Percentiles rank a stretch among this genome's conserved stretches.
Evolutionary conservation across 2,797 vertebrate species (phyloP).

Genomic region (Sebastes hubbsi): DNA sequence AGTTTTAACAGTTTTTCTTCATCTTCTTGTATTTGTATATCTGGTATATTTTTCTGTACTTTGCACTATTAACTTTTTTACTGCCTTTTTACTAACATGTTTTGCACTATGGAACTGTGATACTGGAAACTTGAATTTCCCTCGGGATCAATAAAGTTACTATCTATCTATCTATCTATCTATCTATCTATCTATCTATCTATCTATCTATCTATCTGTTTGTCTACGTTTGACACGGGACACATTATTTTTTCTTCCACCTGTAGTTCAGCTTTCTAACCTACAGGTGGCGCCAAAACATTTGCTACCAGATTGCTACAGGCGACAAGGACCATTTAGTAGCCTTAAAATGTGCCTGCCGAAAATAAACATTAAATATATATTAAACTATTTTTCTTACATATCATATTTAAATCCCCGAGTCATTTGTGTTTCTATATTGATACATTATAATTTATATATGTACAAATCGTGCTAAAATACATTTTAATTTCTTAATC

Average conservation of each 20-base stretch:
- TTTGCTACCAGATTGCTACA: no score
- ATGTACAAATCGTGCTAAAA: no score
- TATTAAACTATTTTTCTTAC: rapidly evolving
- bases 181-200: no score
- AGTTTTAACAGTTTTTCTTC: background rate
- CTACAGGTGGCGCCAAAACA: constrained; percentile 18
- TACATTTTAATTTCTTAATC: background rate
- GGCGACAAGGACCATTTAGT: background rate
- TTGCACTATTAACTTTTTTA: no score
- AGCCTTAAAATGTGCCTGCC: constrained; percentile 46
- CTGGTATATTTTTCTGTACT: no score
- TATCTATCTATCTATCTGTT: background rate
- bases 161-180: no score
- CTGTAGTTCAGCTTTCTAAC: background rate
- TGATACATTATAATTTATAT: rapidly evolving
- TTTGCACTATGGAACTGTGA: no score
- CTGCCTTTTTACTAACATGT: no score
- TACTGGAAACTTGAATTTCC: no score
- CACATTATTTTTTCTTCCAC: no score
- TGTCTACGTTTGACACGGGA: background rate
- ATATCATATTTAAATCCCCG: rapidly evolving
- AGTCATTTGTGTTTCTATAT: rapidly evolving
- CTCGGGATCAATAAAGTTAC: no score
- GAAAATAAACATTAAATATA: background rate
- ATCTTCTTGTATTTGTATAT: no score